These are phyloP conservation scores for Mastigias papua DNA, from an alignment of 30 jellyfish, hydroid and myxozoan species.

Conservation along the genomic window DNA sequence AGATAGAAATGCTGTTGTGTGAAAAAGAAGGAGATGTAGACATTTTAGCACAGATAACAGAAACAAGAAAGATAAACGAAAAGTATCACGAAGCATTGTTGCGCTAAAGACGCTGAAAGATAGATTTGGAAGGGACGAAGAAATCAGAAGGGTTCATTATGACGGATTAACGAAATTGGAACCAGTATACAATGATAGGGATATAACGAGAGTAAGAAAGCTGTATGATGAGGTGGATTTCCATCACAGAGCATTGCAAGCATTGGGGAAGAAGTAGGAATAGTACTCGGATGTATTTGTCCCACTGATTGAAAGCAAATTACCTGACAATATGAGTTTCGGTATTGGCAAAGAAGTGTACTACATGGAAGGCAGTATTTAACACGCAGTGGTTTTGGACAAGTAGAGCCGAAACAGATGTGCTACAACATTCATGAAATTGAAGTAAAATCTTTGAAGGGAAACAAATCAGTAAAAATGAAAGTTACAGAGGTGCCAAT, in stretches of 20 bases:
- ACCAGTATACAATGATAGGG: constrained; percentile 23
- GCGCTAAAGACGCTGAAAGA: constrained; percentile 43
- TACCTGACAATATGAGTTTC: constrained; percentile 23
- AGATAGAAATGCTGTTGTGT: too few relatives aligned
- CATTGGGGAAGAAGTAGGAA: constrained; percentile 23
- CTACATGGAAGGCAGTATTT: neutral
- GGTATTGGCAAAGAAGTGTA: neutral
- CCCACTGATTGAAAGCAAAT: constrained; percentile 25
- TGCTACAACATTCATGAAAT: too few relatives aligned
- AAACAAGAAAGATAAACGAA: too few relatives aligned
- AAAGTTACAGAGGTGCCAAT: too few relatives aligned
- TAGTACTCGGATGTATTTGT: constrained; percentile 50
- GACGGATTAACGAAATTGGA: constrained; percentile 19
- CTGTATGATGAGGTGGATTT: constrained; percentile 16
- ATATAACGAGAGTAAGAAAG: neutral
- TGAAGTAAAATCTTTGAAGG: too few relatives aligned
- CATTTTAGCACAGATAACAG: too few relatives aligned
- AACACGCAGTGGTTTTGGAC: too few relatives aligned
- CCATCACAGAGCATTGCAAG: constrained; percentile 32
- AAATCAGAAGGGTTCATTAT: constrained; percentile 26
- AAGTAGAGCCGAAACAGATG: too few relatives aligned
- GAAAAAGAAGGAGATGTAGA: too few relatives aligned
- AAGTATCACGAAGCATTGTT: too few relatives aligned
- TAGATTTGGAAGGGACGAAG: constrained; percentile 39
- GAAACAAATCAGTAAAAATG: too few relatives aligned